Evolutionary conservation across 1,140 invertebrate species (phyloP), one percentile per base, ranked within the genome.

Genomic region (Drosophila tropicalis): DNA sequence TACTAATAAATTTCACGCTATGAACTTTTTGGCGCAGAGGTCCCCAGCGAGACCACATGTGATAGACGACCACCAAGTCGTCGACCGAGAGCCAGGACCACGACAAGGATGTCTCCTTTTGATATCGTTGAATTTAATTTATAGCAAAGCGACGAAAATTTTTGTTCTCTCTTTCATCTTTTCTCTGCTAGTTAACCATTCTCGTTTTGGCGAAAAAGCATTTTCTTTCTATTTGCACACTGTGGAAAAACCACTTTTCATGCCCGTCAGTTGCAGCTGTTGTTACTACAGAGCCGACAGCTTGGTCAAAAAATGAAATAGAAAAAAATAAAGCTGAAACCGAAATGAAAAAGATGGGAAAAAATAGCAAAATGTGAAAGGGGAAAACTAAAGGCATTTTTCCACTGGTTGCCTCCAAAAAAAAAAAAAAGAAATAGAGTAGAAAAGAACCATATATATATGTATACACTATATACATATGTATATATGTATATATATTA

Each of bases 251-350:
- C 77, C 84, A 89, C 84, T 89, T 89, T 89, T 89, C 84, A 89
- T 84, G 84, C 85, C 81, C 85, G 86, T 89, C 84, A 89, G 62
- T 78, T 90, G 84, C 85, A 89, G 84, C 84, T 89, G 84, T 90
- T 89, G 76, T 85, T 78, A 77, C 39, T 54, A 55, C 32, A 76
- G 56, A 76, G 39, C 63, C 61, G 70, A 70, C 79, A 79, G 75
- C 58, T 61, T 79, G 61, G 74, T 64, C 55, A 56, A 61, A 58
- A 61, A 55, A 61, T 62, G 54, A 67, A 76, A 64, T 69, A 70
- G 3, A 36, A 19, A 34, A 58, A 58, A 57, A 36, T 17, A 57
- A 34, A 56, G 17, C 29, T 34, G 29, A 57, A 57, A 29, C 32
- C 15, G 34, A 58, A 40, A 51, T 51, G 44, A 51, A 51, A 51